Evolutionary conservation across 1,140 invertebrate species (phyloP), one percentile per base, ranked within the genome.

Genomic region (Drosophila willistoni): DNA sequence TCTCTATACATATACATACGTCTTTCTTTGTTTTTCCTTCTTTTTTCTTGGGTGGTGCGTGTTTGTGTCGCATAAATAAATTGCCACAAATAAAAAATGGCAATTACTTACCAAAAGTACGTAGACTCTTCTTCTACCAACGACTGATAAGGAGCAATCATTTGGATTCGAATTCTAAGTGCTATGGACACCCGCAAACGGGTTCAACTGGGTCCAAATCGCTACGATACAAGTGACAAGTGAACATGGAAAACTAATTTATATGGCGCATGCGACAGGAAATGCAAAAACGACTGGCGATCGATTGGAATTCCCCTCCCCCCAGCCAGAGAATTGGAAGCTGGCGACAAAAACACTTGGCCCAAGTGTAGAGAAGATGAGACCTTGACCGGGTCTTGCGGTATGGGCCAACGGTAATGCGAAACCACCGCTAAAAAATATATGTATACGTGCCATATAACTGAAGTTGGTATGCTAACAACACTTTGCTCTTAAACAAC

Each of bases 231-330:
- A 89, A 74, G 70, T 89, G 83, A 89, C 83, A 86, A 77, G 64
- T 73, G 73, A 87, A 87, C 83, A 87, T 80, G 84, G 73, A 87
- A 87, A 87, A 87, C 83, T 87, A 87, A 87, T 87, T 87, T 87
- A 89, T 77, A 55, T 81, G 77, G 77, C 78, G 76, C 82, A 81
- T 73, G 76, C 76, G 64, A 81, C 71, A 82, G 75, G 70, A 75
- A 81, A 77, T 85, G 64, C 80, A 62, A 55, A 66, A 64, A 56
- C 62, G 42, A 33, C 62, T 63, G 33, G 34, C 63, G 47, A 65
- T 29, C 29, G 7, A 29, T 29, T 29, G 5, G 29, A 29, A 29
- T 56, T 62, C 71, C 29, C 72, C 55, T 73, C 64, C 33, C 33
- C 72, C 64, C 33, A 7, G 41, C 47, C 39, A 36, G 57, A 44